Conservation (phyloP, 2,797 vertebrate genomes). For the Ispidina lecontei region DNA sequence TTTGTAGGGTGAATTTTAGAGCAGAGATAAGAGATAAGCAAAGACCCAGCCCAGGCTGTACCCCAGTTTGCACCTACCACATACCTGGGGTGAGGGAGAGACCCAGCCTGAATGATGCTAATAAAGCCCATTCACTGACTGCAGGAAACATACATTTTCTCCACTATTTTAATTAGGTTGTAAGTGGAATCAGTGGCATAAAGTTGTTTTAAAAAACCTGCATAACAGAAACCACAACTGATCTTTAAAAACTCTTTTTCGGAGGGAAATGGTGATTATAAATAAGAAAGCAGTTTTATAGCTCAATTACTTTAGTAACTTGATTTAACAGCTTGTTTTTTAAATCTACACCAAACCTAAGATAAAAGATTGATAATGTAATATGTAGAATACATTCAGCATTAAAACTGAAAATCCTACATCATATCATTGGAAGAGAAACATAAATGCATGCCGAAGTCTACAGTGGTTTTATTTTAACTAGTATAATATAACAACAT, state of each 20-base stretch:
- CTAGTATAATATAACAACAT: constrained; percentile 81
- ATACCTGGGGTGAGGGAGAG: background rate
- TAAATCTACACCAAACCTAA: constrained; percentile 71
- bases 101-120: background rate
- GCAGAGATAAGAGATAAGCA: background rate
- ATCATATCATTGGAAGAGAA: constrained; percentile 67
- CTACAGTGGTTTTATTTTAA: constrained; percentile 82
- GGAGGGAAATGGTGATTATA: constrained; percentile 59
- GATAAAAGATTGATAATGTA: constrained; percentile 76
- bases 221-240: constrained; percentile 53
- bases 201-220: constrained; percentile 54
- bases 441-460: constrained; percentile 74
- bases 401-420: constrained; percentile 71
- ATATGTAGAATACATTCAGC: constrained; percentile 77
- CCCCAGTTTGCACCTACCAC: background rate
- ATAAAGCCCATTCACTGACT: background rate
- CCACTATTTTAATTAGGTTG: constrained; percentile 42
- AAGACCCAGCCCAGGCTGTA: background rate
- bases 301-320: constrained; percentile 78
- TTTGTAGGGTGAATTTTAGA: background rate
- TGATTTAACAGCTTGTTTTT: constrained; percentile 76
- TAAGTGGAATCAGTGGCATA: background rate
- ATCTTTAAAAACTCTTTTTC: constrained; percentile 71
- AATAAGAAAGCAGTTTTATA: constrained; percentile 75
- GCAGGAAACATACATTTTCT: background rate